phyloP scores from a whole-genome alignment of 2,797 vertebrate species.

The Phrynocephalus vlangalii region DNA sequence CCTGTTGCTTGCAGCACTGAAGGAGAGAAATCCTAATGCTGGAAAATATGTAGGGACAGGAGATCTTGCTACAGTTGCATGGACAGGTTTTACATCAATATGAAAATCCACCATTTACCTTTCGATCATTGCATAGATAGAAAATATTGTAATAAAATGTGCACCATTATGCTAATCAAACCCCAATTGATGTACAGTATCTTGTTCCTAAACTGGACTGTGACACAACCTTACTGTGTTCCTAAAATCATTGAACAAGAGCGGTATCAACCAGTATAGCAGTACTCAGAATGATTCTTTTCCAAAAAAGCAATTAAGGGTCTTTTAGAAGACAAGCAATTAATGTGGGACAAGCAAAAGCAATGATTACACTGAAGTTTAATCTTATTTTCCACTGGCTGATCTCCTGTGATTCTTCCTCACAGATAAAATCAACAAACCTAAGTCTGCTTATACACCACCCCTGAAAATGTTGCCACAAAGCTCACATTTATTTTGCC shows the following conservation, averaged over 20 bases:
- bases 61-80: too few species aligned
- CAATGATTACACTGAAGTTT: slow-evolving; percentile 63
- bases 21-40: too few species aligned
- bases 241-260: slow-evolving; percentile 39
- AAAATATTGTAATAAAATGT: too few species aligned
- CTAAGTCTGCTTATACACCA: slow-evolving; percentile 41
- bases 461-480: slow-evolving; percentile 13
- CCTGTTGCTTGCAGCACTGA: too few species aligned
- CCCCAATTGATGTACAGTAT: too few species aligned
- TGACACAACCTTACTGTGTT: not conserved
- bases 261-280: slow-evolving; percentile 49
- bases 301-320: slow-evolving; percentile 59
- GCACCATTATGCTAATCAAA: too few species aligned
- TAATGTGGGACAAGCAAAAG: slow-evolving; percentile 69
- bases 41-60: too few species aligned
- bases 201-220: too few species aligned
- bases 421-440: slow-evolving; percentile 60
- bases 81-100: too few species aligned
- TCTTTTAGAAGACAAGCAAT: slow-evolving; percentile 63
- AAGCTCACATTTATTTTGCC: slow-evolving; percentile 55
- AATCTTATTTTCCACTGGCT: slow-evolving; percentile 69
- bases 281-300: slow-evolving; percentile 23
- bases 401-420: slow-evolving; percentile 54
- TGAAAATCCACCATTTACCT: too few species aligned
- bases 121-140: too few species aligned